These are phyloP conservation scores for Bombus polaris DNA, from an alignment of 1,140 invertebrate species.

Conservation along the genomic window DNA sequence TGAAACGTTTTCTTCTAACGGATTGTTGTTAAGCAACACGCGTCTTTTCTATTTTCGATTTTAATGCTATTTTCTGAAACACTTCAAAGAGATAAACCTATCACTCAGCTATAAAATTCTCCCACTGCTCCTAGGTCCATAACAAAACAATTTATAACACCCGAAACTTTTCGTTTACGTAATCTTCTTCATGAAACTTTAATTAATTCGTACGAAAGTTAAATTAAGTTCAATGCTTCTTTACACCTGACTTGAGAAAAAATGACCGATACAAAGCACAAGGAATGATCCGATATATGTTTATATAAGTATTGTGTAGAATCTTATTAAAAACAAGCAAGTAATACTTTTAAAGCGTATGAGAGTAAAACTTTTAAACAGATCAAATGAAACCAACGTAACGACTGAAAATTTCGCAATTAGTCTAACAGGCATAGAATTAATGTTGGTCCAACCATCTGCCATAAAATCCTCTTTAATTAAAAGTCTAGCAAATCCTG, in stretches of 20 bases:
- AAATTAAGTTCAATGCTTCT: slow-evolving; percentile 15
- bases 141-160: slow-evolving; percentile 3
- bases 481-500: not conserved
- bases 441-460: too few relatives aligned
- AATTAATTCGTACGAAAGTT: slow-evolving; percentile 4
- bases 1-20: too few relatives aligned
- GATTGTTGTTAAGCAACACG: not conserved
- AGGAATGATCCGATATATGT: not conserved
- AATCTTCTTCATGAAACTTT: slow-evolving; percentile 5
- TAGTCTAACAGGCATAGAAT: not conserved
- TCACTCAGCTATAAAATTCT: not conserved
- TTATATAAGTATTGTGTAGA: too few relatives aligned
- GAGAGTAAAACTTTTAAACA: too few relatives aligned
- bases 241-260: not conserved
- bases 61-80: not conserved
- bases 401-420: not conserved
- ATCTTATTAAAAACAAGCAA: not conserved
- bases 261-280: not conserved
- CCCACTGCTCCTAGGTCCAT: not conserved
- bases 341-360: too few relatives aligned
- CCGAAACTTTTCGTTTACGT: not conserved
- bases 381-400: not conserved
- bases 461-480: not conserved
- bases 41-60: not conserved
- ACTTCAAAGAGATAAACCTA: not conserved